Evolutionary conservation across 1,140 invertebrate genomes (phyloP).

Genomic region (Trichonephila inaurata): DNA sequence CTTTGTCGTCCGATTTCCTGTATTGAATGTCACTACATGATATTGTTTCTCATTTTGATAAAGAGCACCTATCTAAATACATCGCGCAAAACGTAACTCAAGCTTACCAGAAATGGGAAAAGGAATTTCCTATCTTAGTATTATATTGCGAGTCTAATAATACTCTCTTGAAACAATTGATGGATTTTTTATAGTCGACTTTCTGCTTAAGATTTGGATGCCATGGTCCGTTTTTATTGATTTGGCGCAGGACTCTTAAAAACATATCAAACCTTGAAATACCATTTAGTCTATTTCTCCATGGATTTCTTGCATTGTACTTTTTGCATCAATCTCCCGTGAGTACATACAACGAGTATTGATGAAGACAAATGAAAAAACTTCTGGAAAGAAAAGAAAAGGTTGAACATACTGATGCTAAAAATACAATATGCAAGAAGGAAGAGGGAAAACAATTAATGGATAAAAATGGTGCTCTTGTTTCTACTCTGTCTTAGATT

Average conservation of each 20-base stretch:
- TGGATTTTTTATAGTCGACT: background rate
- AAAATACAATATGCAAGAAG: too few species aligned
- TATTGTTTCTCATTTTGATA: constrained; percentile 36
- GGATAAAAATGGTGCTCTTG: too few species aligned
- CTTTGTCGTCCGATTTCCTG: background rate
- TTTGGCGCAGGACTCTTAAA: background rate
- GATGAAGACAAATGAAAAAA: too few species aligned
- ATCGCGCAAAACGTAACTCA: background rate
- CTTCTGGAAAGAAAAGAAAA: too few species aligned
- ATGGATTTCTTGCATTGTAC: too few species aligned
- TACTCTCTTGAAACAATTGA: background rate
- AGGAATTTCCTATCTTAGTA: background rate
- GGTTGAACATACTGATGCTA: too few species aligned
- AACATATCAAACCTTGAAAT: background rate
- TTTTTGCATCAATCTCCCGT: too few species aligned
- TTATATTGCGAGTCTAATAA: background rate
- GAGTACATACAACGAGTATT: too few species aligned
- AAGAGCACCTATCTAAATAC: background rate
- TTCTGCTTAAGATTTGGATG: background rate
- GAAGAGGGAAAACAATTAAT: too few species aligned
- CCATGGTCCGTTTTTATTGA: background rate
- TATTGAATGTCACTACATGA: constrained; percentile 7
- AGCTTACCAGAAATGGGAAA: background rate
- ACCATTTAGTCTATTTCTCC: background rate
- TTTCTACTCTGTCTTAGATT: too few species aligned